Evolutionary conservation across 1,140 invertebrate species (phyloP), one percentile per base, ranked within the genome.

Genomic region (Limonius californicus): DNA sequence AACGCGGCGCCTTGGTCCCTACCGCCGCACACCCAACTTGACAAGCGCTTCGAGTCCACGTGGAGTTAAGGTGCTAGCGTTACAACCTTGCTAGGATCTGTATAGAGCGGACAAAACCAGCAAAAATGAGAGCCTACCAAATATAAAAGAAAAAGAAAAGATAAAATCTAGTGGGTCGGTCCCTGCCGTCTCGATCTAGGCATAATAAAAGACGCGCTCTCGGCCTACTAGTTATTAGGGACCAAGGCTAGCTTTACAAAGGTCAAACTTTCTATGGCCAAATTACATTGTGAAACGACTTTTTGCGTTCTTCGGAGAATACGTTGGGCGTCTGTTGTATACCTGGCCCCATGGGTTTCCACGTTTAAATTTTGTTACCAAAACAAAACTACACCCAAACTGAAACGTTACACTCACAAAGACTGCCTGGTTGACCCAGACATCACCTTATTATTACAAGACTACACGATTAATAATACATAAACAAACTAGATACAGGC

Each of bases 1-100:
- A 19, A 19, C 42, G 16, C 14, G 4, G 2, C 45, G 15, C 19
- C n/a, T 21, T 12, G 6, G 8, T 15, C n/a, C 21, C 27, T 27
- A 2, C 53, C 6, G 6, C 2, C 16, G 15, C 1, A 15, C 3
- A 32, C 62, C 65, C 45, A 43, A 45, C 14, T 62, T 69, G 72
- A 70, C 62, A 20, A 1, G 15, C 47, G 42, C 57, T 61, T 72
- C 67, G 20, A 70, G 69, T 74, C 74, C 65, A 75, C 73, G 73
- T 76, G 62, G 74, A 72, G 67, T 71, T 61, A 18, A 50, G 45
- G 45, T 50, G 45, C 45, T 18, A 50, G 45, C n/a, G 15, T 14
- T 50, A 50, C 45, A 50, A 19, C 16, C 45, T 18, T 50, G 16
- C 45, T 50, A 21, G 45, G 45, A 8, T 39, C 16, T 50, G 9